Evolutionary conservation across 2,797 vertebrate species (phyloP), one percentile per base, ranked within the genome.

Genomic region (Sebastes kiyomatsui): DNA sequence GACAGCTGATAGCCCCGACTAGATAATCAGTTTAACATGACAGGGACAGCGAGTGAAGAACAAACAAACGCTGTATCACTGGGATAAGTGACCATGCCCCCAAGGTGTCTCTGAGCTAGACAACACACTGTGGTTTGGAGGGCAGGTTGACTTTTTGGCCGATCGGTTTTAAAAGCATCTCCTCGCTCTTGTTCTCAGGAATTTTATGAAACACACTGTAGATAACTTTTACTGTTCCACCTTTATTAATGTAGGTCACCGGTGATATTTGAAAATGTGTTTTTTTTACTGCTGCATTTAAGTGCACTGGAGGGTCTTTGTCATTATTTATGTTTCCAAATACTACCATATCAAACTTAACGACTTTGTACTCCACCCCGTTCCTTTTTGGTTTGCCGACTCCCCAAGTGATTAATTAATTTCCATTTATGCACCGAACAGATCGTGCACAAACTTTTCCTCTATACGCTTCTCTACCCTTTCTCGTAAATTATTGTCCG

Each of bases 381-480:
- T 91, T 88, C 67, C 81, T 78, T 91, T 92, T 88, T 66, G 72
- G 81, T 84, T 65, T 71, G 70, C 67, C 35, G 56, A 75, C 90
- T 93, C 88, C 94, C 89, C 87, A 42, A 92, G 93, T 94, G 93
- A 95, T 93, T 94, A 91, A 96, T 95, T 93, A 92, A 93, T 90
- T 91, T 90, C 87, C 88, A 92, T 94, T 94, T 87, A 92, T 93
- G 83, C 90, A 84, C 85, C 82, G 84, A 94, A 91, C 82, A 89
- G 85, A 93, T 90, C 74, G 18, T 52, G 69, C 77, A 65, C 80
- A 90, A 89, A 85, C 75, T 85, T 86, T 87, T 76, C 79, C 77
- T 84, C 64, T 60, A 32, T 79, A 32, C 54, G 20, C 74, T 73
- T 82, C 68, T 72, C 60, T 66, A 77, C 64, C 55, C 83, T 92